Conservation (phyloP, 2,797 vertebrate species). For the Pogoniulus pusillus region DNA sequence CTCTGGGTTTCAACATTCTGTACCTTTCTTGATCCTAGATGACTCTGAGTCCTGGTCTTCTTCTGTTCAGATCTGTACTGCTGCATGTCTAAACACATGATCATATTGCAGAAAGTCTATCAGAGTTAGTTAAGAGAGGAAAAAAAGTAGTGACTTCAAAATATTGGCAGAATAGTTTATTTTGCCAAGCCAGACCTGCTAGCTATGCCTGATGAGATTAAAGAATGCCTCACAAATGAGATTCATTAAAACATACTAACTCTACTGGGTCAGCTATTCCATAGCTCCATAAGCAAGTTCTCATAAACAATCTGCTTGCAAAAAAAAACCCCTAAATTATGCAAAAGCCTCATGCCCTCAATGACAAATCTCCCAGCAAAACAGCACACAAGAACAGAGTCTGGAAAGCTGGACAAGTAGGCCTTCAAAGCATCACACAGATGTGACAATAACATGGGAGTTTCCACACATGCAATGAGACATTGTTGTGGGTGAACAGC, state of each 20-base stretch:
- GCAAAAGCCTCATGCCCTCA: not conserved
- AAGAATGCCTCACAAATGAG: not conserved
- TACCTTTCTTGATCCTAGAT: not conserved
- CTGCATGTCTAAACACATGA: not conserved
- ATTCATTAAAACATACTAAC: not conserved
- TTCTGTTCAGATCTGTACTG: not conserved
- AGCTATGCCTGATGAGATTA: not conserved
- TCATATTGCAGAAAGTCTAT: not conserved
- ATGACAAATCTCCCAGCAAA: not conserved
- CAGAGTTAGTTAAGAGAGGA: not conserved
- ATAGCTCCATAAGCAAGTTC: not conserved
- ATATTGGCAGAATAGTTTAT: not conserved
- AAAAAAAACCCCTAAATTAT: accelerated
- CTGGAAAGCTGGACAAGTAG: not conserved
- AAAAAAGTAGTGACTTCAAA: not conserved
- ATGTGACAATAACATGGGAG: not conserved
- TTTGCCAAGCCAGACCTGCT: not conserved
- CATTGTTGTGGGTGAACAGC: not conserved
- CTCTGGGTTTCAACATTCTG: not conserved
- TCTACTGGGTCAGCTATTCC: not conserved
- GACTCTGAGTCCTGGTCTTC: not conserved
- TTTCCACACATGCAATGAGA: not conserved
- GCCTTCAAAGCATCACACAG: not conserved
- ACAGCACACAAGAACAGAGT: not conserved
- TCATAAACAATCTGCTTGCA: not conserved